phyloP scores from a whole-genome alignment of 2,113 vertebrate species.

The Pelecanus crispus region DNA sequence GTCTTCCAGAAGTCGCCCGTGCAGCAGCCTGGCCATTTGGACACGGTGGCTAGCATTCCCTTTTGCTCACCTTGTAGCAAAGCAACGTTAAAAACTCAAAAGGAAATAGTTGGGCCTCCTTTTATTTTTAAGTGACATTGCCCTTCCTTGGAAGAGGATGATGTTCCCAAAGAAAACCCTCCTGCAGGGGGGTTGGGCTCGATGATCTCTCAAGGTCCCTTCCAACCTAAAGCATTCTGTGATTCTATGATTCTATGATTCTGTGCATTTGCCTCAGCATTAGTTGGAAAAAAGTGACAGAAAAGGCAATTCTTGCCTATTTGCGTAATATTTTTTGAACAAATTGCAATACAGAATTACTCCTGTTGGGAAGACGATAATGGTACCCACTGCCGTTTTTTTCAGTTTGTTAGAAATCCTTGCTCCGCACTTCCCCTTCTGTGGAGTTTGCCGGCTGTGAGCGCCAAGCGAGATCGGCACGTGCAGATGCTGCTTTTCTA shows the following conservation, averaged over 20 bases:
- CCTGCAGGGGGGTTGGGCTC: no score
- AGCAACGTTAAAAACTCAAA: background rate
- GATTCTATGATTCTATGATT: no score
- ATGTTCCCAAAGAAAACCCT: background rate
- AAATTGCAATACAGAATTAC: background rate
- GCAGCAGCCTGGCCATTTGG: background rate
- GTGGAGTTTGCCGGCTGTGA: background rate
- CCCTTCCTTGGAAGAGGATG: background rate
- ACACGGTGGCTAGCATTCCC: accelerated
- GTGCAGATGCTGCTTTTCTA: background rate
- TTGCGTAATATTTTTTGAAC: background rate
- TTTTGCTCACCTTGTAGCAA: background rate
- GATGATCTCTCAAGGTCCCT: no score
- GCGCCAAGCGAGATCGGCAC: background rate
- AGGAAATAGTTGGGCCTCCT: background rate
- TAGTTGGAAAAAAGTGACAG: background rate
- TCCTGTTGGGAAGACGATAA: background rate
- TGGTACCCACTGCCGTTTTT: background rate
- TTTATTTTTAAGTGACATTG: background rate
- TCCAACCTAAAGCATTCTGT: no score
- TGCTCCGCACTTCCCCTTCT: background rate
- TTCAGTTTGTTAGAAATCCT: background rate
- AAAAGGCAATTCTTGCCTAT: background rate
- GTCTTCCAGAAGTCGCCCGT: background rate
- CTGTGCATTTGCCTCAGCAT: background rate